Percentiles rank a stretch among this genome's conserved stretches.
phyloP scores from a whole-genome alignment of 2,797 vertebrate species.

The Toxotes lorentzi region DNA sequence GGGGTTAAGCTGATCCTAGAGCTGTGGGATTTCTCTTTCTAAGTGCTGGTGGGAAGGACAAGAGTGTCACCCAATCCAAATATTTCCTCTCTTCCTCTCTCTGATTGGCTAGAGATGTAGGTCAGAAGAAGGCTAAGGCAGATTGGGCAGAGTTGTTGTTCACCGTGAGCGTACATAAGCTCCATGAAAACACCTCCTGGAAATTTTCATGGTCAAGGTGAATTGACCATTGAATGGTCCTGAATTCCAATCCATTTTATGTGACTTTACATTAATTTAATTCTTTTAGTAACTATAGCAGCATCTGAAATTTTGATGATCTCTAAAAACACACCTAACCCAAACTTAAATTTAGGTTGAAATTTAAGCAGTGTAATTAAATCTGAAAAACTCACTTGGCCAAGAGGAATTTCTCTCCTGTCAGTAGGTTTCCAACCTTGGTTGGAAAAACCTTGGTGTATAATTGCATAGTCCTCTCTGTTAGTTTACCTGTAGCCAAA shows the following conservation, averaged over 20 bases:
- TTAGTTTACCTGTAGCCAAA: background rate
- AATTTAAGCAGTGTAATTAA: background rate
- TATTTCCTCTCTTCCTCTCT: slow-evolving; percentile 44
- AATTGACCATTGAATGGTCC: background rate
- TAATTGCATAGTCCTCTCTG: background rate
- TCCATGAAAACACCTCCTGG: slow-evolving; percentile 13
- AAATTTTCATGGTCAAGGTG: background rate
- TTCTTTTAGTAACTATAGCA: background rate
- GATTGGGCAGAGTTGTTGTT: slow-evolving; percentile 50
- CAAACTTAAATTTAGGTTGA: background rate
- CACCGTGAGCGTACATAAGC: slow-evolving; percentile 22
- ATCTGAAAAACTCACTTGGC: slow-evolving; percentile 8
- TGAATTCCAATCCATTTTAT: background rate
- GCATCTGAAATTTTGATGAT: background rate
- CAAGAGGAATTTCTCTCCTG: slow-evolving; percentile 33
- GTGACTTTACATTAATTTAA: background rate
- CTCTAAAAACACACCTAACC: background rate
- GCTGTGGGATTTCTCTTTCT: slow-evolving; percentile 67
- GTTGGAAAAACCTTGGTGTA: background rate
- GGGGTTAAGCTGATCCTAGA: slow-evolving; percentile 58
- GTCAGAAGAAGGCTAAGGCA: slow-evolving; percentile 67
- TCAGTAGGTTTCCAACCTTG: background rate
- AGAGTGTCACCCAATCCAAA: slow-evolving; percentile 57
- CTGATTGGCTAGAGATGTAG: slow-evolving; percentile 70
- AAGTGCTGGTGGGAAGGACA: slow-evolving; percentile 57